phyloP scores from a whole-genome alignment of 2,888 invertebrate species.

The Eutolmus rufibarbis region DNA sequence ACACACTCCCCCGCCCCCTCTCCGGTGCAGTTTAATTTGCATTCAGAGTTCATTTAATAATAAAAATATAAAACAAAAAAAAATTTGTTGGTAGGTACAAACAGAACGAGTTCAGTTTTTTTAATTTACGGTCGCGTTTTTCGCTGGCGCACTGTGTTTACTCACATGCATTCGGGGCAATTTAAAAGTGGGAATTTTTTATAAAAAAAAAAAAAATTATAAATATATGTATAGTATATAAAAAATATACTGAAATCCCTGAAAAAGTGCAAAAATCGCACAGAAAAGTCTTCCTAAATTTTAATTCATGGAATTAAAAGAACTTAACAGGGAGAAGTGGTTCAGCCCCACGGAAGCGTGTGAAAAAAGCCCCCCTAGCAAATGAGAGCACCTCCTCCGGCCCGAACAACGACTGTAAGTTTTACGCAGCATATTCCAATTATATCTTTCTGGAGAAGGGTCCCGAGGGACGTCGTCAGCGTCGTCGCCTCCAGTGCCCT shows the following conservation, averaged over 20 bases:
- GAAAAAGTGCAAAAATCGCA: neutral
- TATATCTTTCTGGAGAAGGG: neutral
- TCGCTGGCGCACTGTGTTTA: neutral
- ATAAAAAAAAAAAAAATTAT: neutral
- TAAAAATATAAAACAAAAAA: neutral
- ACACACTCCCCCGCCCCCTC: neutral
- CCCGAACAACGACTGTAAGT: neutral
- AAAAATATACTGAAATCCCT: neutral
- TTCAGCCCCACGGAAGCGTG: neutral
- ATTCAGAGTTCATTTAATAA: constrained; percentile 16
- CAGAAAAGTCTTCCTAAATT: constrained; percentile 4
- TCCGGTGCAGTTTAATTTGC: neutral
- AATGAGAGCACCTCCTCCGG: neutral
- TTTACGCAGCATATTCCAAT: neutral
- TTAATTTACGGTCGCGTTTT: constrained; percentile 10
- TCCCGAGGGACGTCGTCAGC: neutral
- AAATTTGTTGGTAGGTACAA: neutral
- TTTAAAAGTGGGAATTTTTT: neutral
- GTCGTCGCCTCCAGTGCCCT: neutral
- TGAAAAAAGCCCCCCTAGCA: neutral
- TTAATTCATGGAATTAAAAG: constrained; percentile 7
- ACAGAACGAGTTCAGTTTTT: neutral
- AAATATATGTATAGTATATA: neutral
- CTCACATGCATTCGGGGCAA: neutral
- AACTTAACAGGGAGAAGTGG: neutral